Evolutionary conservation across 2,888 invertebrate species (phyloP), one percentile per base, ranked within the genome.

Genomic region (Stictocephala bisonia): DNA sequence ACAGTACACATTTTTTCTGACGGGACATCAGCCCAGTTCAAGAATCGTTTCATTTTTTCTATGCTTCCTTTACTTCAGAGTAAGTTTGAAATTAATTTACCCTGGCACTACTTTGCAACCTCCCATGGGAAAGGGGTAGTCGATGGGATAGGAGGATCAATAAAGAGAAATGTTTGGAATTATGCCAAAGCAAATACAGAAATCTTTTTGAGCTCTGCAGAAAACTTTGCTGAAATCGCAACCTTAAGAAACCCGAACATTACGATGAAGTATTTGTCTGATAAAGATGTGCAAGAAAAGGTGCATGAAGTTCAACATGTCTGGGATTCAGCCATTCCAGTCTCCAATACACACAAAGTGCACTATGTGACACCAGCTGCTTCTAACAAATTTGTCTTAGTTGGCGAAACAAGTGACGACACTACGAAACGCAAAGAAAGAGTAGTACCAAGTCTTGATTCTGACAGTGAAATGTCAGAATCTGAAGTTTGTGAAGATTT

Each of bases 61-160:
- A n/a, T 13, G 4, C 2, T 53, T 13, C 27, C 11, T 22, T n/a
- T 53, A n/a, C 6, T 53, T 26, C 26, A 24, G 11, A 4, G 27
- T 11, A 26, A 53, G 13, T 53, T 26, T 15, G 27, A 26, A 18
- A 53, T 53, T 15, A 53, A 26, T 9, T n/a, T 26, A n/a, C 24
- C 53, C 27, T 53, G 53, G 53, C 24, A 53, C 27, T 53, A 27
- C 27, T 53, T 53, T 53, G 53, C 53, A 4, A 26, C 53, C 53
- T 53, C 53, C 53, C 53, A 53, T 27, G 53, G 53, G 13, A 53
- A 53, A 53, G 53, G 53, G 53, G 53, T 26, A 11, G 53, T 53
- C 9, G 53, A 53, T 53, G 53, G 53, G 6, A 26, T 53, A 26
- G 26, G 53, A n/a, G 53, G 53, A 26, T 27, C 53, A 7, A 22